Evolutionary conservation across 2,888 invertebrate species (phyloP), one percentile per base, ranked within the genome.

Genomic region (Iphiclides podalirius): DNA sequence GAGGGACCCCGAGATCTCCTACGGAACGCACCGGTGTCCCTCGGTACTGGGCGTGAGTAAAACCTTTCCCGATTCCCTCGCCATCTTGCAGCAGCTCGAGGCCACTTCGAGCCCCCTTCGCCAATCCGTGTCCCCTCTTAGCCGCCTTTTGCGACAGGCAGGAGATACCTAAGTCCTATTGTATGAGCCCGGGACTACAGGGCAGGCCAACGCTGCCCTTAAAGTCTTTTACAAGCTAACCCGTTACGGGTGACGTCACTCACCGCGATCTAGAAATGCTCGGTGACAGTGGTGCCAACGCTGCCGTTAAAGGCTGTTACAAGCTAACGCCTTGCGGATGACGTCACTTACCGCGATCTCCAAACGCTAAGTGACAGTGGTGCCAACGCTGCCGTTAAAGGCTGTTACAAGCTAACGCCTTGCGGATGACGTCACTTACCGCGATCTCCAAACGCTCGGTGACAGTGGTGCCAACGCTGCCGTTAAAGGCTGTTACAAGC

Each of bases 271-370:
- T 80, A 70, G 0, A 70, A 56, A 0, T 8, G 59, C 0, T 55
- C 56, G 1, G 54, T 55, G 0, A 79, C 70, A 26, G 58, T 64
- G 1, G 14, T 43, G 0, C 72, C 76, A 8, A 62, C 64, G 0
- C 70, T 75, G 1, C 54, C 58, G 0, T 36, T 53, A 48, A 60
- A 80, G 0, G 64, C 34, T 2, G 72, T 61, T 0, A 85, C 42
- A n/a, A n/a, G n/a, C n/a, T n/a, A n/a, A n/a, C n/a, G n/a, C n/a
- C n/a, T n/a, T n/a, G n/a, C n/a, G n/a, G n/a, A n/a, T n/a, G n/a
- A n/a, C n/a, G 20, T 20, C 11, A 44, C 75, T 67, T 41, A 84
- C 77, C 62, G 59, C 61, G 54, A 79, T 52, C 52, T 80, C 70
- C 0, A 70, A 55, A 0, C 9, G 59, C 0, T 55, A 56, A 1